These are phyloP conservation scores for Aethes cnicana DNA, from an alignment of 2,888 invertebrate genomes.

Conservation along the genomic window DNA sequence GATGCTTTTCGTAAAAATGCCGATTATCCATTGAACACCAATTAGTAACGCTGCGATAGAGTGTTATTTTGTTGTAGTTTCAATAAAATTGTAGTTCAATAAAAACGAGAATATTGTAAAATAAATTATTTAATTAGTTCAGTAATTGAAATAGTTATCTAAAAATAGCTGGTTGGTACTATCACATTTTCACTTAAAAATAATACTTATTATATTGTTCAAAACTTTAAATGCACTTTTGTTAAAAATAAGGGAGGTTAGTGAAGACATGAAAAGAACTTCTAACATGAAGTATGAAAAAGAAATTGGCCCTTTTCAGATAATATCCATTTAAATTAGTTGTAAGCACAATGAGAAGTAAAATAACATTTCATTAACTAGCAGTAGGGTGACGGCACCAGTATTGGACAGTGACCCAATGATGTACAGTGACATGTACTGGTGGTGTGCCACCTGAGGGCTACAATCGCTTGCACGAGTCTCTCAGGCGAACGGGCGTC, in stretches of 20 bases:
- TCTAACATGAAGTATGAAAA: no score
- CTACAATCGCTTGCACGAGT: no score
- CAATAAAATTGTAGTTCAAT: conserved; percentile 1
- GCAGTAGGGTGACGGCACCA: no score
- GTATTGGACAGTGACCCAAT: no score
- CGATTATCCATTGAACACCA: conserved; percentile 55
- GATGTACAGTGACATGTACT: no score
- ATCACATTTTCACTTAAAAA: conserved; percentile 16
- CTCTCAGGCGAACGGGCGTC: no score
- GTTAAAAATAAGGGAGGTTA: background rate
- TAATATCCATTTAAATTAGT: background rate
- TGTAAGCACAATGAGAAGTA: no score
- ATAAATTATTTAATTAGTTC: conserved; percentile 26
- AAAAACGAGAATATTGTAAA: conserved; percentile 6
- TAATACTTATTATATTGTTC: background rate
- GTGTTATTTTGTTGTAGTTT: conserved; percentile 2
- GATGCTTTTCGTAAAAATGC: conserved; percentile 75
- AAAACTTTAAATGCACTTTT: no score
- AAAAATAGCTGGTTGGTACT: conserved; percentile 7
- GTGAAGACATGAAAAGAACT: background rate
- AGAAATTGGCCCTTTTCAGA: no score
- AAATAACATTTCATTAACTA: no score
- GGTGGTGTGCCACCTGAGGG: no score
- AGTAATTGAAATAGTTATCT: no score
- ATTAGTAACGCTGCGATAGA: background rate